Evolutionary conservation across 2,888 invertebrate genomes (phyloP), one percentile per base, ranked within the genome.

Genomic region (Urechis unicinctus): DNA sequence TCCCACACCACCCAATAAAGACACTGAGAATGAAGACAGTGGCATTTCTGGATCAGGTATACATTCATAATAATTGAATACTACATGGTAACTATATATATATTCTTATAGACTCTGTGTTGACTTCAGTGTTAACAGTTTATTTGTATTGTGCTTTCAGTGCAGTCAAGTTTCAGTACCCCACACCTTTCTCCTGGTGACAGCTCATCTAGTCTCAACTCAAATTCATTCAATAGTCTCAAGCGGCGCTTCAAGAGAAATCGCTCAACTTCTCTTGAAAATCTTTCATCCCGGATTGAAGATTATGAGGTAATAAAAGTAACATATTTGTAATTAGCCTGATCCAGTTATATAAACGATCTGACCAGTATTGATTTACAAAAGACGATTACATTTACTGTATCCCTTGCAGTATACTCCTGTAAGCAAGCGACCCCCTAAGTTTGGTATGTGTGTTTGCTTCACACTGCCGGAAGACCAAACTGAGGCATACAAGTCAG

Each of bases 401-500:
- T 50, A 13, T 24, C 21, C 45, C 22, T 50, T 54, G 31, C 53
- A 58, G 47, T 43, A 54, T 3, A 13, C 50, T 30, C 61, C 59
- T 17, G 13, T 43, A 6, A 46, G 51, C 25, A 55, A 61, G 46
- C 17, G 64, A 52, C 66, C 79, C 59, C 81, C 83, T 1, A 85
- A 86, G 71, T 78, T 88, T 17, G 88, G 87, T 1, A 73, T 88
- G 30, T 85, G 85, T 9, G 82, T 88, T 59, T 79, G 87, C 56
- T 82, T 88, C 56, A 67, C 66, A 43, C 62, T 74, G 41, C 60
- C 66, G 50, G 70, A 70, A 56, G 73, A 52, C 29, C 21, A 60
- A 21, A 29, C 44, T 22, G 51, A 56, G 21, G 2, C 26, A 17
- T 31, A 21, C 26, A 24, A 29, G 25, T 26, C 17, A 50, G 29